These are phyloP conservation scores for Babylonia areolata DNA, from an alignment of 1,140 invertebrate species.

Conservation along the genomic window DNA sequence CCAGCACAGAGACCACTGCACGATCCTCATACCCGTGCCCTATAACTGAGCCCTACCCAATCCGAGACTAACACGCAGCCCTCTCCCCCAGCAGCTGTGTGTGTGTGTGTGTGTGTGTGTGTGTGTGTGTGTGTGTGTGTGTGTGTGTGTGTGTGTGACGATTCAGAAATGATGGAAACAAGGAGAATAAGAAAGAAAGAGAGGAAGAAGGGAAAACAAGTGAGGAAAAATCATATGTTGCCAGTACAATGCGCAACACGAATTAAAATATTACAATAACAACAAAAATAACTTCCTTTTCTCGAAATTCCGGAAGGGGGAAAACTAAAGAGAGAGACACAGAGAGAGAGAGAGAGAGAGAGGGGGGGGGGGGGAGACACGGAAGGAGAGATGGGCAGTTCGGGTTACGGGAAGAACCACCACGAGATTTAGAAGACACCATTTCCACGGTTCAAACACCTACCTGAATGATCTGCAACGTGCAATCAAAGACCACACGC, in stretches of 20 bases:
- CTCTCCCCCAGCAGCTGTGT: too few relatives aligned
- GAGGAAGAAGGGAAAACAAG: background rate
- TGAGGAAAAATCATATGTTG: too few relatives aligned
- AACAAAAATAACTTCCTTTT: too few relatives aligned
- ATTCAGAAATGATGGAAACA: too few relatives aligned
- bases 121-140: background rate
- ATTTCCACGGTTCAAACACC: background rate
- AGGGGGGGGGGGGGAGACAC: constrained; percentile 21
- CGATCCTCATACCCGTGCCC: too few relatives aligned
- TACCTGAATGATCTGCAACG: background rate
- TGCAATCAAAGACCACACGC: background rate
- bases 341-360: constrained; percentile 27
- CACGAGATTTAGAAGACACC: too few relatives aligned
- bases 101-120: background rate
- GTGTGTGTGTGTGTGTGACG: background rate
- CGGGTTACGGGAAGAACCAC: background rate
- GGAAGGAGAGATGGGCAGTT: background rate
- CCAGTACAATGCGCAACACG: too few relatives aligned
- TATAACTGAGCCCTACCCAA: too few relatives aligned
- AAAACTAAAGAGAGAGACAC: background rate
- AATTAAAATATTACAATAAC: too few relatives aligned
- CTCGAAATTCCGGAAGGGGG: too few relatives aligned
- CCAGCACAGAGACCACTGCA: too few relatives aligned
- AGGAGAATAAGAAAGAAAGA: background rate
- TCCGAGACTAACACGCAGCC: too few relatives aligned